Evolutionary conservation across 1,140 invertebrate genomes (phyloP), one percentile per base, ranked within the genome.

Genomic region (Onthophagus taurus): DNA sequence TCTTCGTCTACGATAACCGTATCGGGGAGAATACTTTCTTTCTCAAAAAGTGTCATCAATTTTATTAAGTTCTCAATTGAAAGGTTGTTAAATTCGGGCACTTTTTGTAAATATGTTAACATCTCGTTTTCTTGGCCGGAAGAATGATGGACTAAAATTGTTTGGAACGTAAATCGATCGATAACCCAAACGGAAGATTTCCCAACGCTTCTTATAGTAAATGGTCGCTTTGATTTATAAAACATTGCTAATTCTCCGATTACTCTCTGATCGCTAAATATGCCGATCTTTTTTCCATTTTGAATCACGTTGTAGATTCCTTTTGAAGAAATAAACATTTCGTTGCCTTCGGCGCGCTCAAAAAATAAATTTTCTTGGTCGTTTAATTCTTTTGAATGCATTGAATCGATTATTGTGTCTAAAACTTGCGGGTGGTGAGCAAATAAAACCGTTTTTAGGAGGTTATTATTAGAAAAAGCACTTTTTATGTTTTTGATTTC

Each of bases 241-340:
- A 96, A 68, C 53, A 94, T 84, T 2, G 92, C 91, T 19, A 96
- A 68, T 71, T 96, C 92, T 16, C 91, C 91, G 64, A 97, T 96
- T 1, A 88, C 89, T 49, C 86, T 82, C 11, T 86, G 88, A 0
- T 83, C 75, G 2, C 83, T 80, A 60, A 97, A 88, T 34, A 82
- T 82, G 23, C 91, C 75, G 9, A 82, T 73, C 21, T 72, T 66
- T 46, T 81, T 77, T 20, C 80, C 77, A 49, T 80, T 77, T 58
- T 91, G 90, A 18, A 88, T 77, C 2, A 91, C 85, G 64, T 94
- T 84, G 53, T 91, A 84, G 53, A 83, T 77, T 11, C 92, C 91
- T 48, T 86, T 78, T 14, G 18, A 26, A 19, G 23, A 41, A n/a
- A 50, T 35, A 20, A 30, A 50, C 23, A 53, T 44, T 1, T 41